These are phyloP conservation scores for Martes martes DNA, from an alignment of 2,113 vertebrate genomes.

Conservation along the genomic window DNA sequence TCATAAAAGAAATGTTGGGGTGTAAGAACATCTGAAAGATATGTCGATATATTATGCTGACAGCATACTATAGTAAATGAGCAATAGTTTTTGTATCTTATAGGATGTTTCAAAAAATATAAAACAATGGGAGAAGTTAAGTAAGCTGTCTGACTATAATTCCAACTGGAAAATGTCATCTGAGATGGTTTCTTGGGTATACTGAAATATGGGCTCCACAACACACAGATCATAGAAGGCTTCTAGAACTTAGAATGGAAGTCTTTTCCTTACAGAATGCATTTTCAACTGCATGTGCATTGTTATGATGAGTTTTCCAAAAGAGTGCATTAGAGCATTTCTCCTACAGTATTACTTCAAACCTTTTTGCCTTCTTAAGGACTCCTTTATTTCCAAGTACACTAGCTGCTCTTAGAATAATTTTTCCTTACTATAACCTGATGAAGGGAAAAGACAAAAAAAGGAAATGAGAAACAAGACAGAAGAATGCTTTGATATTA, in stretches of 20 bases:
- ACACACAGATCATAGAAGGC: background rate
- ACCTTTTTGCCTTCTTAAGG: background rate
- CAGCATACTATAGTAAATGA: background rate
- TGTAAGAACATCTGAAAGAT: background rate
- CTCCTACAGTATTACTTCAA: background rate
- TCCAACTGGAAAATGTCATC: constrained; percentile 24
- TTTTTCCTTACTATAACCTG: background rate
- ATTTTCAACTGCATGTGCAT: background rate
- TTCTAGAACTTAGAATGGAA: background rate
- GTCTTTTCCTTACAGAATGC: background rate
- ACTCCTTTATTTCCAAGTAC: background rate
- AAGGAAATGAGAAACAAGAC: background rate
- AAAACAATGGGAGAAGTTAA: constrained; percentile 36
- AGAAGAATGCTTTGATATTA: background rate
- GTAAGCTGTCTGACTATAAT: background rate
- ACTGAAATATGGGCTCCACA: background rate
- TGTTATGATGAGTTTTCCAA: background rate
- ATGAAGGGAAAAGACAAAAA: constrained; percentile 17
- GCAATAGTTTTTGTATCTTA: constrained; percentile 2
- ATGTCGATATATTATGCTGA: background rate
- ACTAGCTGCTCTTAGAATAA: background rate
- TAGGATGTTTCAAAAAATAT: constrained; percentile 41
- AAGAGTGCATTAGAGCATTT: background rate
- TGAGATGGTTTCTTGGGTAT: background rate
- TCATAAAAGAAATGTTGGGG: constrained; percentile 34